Conservation (phyloP, 2,113 vertebrate genomes). For the Melanerpes formicivorus region DNA sequence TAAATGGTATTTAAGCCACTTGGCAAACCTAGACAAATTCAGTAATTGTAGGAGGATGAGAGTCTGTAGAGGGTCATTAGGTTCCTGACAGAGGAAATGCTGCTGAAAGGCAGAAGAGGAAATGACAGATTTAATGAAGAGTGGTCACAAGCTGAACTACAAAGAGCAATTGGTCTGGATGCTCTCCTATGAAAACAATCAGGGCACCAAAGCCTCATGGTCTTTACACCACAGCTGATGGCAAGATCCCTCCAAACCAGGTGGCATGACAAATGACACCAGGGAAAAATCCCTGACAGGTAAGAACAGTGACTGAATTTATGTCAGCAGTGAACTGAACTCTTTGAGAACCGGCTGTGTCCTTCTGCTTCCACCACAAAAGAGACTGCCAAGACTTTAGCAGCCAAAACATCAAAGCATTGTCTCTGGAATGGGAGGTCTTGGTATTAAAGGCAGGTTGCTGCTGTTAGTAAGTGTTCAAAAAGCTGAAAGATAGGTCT, state of each 20-base stretch:
- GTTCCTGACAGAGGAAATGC: constrained; percentile 59
- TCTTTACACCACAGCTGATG: background rate
- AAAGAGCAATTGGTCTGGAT: background rate
- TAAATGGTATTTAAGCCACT: background rate
- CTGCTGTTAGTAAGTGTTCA: background rate
- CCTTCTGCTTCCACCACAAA: background rate
- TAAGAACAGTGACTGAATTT: background rate
- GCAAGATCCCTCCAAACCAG: background rate
- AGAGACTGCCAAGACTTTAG: background rate
- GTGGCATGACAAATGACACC: background rate
- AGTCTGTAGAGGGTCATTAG: constrained; percentile 33
- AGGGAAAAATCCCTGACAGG: background rate
- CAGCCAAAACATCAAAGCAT: background rate
- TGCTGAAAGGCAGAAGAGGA: constrained; percentile 54
- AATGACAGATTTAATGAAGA: constrained; percentile 57
- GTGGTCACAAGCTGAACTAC: constrained; percentile 18
- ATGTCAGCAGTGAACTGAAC: background rate
- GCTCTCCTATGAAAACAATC: background rate
- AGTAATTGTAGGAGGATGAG: constrained; percentile 31
- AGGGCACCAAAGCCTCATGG: background rate
- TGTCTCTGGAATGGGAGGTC: background rate
- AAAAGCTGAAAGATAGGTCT: background rate
- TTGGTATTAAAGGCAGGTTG: background rate
- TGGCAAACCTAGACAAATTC: constrained; percentile 32
- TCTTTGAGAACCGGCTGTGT: background rate